Percentiles rank a stretch among this genome's conserved stretches.
Evolutionary conservation across 2,113 vertebrate species (phyloP).

Genomic region (Callipepla squamata): DNA sequence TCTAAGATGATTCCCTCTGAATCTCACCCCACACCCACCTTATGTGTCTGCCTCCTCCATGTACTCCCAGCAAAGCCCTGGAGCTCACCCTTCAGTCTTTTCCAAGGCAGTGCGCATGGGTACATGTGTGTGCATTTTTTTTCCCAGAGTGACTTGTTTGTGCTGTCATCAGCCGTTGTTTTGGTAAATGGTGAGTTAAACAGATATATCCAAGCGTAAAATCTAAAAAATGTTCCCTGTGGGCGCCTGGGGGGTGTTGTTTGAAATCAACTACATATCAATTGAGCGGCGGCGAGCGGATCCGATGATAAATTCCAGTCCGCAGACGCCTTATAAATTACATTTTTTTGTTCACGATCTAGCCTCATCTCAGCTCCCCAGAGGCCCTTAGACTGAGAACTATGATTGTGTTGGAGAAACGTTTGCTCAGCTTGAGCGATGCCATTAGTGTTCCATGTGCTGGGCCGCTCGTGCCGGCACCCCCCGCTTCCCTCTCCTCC

Average conservation of each 20-base stretch:
- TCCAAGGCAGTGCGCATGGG: accelerated
- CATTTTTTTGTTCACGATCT: constrained; percentile 88
- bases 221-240: constrained; percentile 98
- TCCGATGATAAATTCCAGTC: constrained; percentile 93
- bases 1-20: background rate
- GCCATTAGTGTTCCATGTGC: constrained; percentile 84
- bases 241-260: constrained; percentile 91
- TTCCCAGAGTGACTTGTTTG: constrained; percentile 83
- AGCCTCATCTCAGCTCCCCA: constrained; percentile 89
- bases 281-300: constrained; percentile 89
- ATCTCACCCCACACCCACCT: background rate
- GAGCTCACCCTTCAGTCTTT: background rate
- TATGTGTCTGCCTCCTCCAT: background rate
- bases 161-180: constrained; percentile 91
- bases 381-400: constrained; percentile 86
- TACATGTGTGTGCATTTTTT: background rate
- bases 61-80: constrained; percentile 52
- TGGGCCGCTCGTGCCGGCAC: constrained; percentile 50
- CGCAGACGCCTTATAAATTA: constrained; percentile 93
- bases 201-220: constrained; percentile 99
- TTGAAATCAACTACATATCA: constrained; percentile 99
- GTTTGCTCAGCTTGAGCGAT: constrained; percentile 87
- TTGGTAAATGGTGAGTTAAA: constrained; percentile 99
- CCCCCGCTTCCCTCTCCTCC: constrained; percentile 31
- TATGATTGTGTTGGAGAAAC: constrained; percentile 88